phyloP scores from a whole-genome alignment of 2,113 vertebrate genomes.

The Zosterops lateralis region DNA sequence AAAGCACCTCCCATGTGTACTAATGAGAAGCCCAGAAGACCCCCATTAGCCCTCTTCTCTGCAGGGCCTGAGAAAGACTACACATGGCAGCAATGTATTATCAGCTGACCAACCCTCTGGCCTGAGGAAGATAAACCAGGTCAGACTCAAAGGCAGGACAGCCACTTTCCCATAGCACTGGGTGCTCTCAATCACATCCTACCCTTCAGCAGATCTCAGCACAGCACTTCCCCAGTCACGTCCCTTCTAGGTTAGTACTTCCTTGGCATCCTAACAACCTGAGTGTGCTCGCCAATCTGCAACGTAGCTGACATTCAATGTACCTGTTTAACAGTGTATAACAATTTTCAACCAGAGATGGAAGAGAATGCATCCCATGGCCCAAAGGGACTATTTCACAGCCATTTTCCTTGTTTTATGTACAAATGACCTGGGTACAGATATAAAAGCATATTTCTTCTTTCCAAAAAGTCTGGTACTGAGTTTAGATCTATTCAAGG shows the following conservation, averaged over 20 bases:
- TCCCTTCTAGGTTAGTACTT: neutral
- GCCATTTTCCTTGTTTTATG: neutral
- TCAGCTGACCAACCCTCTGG: neutral
- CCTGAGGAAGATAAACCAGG: neutral
- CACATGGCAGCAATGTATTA: neutral
- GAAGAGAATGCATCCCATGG: neutral
- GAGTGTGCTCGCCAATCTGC: neutral
- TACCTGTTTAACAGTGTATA: neutral
- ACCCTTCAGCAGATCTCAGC: neutral
- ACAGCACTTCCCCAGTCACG: accelerated
- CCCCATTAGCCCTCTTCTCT: neutral
- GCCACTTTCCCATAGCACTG: neutral
- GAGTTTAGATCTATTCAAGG: neutral
- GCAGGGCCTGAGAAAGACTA: neutral
- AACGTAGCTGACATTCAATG: neutral
- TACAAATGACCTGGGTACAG: neutral
- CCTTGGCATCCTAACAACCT: neutral
- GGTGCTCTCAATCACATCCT: neutral
- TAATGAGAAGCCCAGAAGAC: neutral
- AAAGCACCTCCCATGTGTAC: neutral
- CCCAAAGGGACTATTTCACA: neutral
- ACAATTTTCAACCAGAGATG: neutral
- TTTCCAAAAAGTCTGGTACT: neutral
- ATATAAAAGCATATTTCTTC: neutral
- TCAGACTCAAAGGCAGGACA: neutral